These are phyloP conservation scores for Tyria jacobaeae DNA, from an alignment of 2,888 invertebrate genomes.

Conservation along the genomic window DNA sequence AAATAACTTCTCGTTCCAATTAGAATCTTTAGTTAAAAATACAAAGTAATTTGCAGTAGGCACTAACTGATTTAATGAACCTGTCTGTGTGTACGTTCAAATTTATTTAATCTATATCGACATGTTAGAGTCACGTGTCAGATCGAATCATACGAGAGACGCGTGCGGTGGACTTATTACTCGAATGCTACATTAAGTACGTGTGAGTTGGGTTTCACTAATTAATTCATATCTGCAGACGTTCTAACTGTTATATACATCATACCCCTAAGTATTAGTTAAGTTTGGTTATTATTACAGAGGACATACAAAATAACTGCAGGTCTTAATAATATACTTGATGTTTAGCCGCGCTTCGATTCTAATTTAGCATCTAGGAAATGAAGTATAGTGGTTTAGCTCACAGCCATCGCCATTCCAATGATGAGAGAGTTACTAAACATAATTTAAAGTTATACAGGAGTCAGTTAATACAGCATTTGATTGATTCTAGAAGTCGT, in stretches of 20 bases:
- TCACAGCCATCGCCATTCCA: not conserved
- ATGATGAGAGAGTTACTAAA: too few relatives aligned
- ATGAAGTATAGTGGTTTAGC: not conserved
- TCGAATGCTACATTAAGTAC: constrained; percentile 33
- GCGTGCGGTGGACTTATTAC: constrained; percentile 57
- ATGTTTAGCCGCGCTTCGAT: not conserved
- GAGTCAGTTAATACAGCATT: too few relatives aligned
- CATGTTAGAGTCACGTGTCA: constrained; percentile 60
- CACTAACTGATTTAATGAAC: constrained; percentile 25
- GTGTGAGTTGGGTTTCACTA: constrained; percentile 52
- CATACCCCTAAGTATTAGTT: constrained; percentile 28
- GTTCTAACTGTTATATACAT: constrained; percentile 26
- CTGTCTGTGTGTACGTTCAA: constrained; percentile 31
- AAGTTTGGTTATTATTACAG: constrained; percentile 26
- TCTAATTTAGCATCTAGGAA: not conserved
- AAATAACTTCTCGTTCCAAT: not conserved
- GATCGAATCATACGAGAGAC: constrained; percentile 60
- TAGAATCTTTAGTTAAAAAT: not conserved
- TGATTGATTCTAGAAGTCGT: too few relatives aligned
- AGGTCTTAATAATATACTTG: not conserved
- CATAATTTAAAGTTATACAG: too few relatives aligned
- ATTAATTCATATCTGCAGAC: constrained; percentile 47
- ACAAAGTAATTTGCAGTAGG: constrained; percentile 18
- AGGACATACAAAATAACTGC: not conserved
- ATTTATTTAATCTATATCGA: constrained; percentile 51